Evolutionary conservation across 1,140 invertebrate genomes (phyloP).

Genomic region (Camponotus vicinus): DNA sequence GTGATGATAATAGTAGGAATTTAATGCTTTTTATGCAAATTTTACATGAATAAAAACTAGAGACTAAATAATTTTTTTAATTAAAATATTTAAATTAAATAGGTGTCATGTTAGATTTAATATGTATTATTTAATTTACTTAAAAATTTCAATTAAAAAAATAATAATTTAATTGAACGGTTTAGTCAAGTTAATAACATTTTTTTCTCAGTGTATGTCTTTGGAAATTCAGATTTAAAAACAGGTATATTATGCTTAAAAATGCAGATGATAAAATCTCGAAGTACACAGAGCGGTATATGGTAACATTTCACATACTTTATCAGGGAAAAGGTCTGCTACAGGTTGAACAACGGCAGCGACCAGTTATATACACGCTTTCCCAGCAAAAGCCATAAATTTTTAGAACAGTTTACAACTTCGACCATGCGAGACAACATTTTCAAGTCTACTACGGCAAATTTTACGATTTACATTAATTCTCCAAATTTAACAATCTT

Average conservation of each 20-base stretch:
- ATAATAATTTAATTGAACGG: too few species aligned
- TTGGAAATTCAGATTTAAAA: too few species aligned
- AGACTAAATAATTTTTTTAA: too few species aligned
- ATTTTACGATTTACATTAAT: slow-evolving; percentile 7
- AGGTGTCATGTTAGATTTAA: too few species aligned
- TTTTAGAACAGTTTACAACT: slow-evolving; percentile 43
- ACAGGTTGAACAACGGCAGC: neutral
- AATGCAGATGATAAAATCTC: neutral
- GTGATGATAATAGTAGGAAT: neutral
- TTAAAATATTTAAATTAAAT: too few species aligned
- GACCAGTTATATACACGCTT: neutral
- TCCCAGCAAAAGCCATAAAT: slow-evolving; percentile 36
- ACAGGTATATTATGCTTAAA: neutral
- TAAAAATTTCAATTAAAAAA: too few species aligned
- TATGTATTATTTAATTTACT: too few species aligned
- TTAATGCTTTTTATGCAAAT: neutral
- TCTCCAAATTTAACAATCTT: neutral
- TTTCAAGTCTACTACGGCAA: neutral
- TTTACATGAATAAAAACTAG: too few species aligned
- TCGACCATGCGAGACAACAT: neutral
- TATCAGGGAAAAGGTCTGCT: slow-evolving; percentile 15
- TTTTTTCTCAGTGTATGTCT: too few species aligned
- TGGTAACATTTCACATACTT: slow-evolving; percentile 35
- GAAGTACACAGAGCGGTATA: neutral
- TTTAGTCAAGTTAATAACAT: too few species aligned